These are phyloP conservation scores for Sphenodon punctatus DNA, from an alignment of 2,797 vertebrate genomes.

Conservation along the genomic window DNA sequence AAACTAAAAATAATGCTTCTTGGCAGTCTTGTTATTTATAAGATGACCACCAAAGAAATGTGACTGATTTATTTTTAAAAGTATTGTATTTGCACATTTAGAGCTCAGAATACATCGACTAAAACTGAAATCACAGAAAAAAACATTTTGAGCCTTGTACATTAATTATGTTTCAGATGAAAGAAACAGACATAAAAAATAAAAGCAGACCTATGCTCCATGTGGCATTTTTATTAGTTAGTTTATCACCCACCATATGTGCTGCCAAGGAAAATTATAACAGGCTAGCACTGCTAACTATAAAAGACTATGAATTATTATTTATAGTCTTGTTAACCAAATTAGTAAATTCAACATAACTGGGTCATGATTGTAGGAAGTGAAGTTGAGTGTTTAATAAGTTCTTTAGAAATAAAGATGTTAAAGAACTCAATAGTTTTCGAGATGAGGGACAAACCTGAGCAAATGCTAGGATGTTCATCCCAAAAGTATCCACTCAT, in stretches of 20 bases:
- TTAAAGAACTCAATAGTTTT: not conserved
- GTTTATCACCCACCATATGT: constrained; percentile 71
- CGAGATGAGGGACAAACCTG: not conserved
- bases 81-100: not conserved
- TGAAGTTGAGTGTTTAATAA: not conserved
- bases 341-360: constrained; percentile 55
- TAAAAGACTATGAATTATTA: constrained; percentile 64
- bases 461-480: not conserved
- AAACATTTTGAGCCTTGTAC: constrained; percentile 44
- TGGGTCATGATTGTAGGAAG: constrained; percentile 10
- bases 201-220: constrained; percentile 59
- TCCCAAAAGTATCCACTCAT: not conserved
- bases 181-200: constrained; percentile 64
- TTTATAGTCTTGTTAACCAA: constrained; percentile 69
- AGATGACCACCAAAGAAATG: not conserved
- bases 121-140: constrained; percentile 28
- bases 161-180: constrained; percentile 67
- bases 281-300: constrained; percentile 41
- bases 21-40: not conserved
- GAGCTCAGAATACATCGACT: constrained; percentile 19
- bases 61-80: not conserved
- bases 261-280: constrained; percentile 68
- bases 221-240: constrained; percentile 69
- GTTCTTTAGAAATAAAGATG: not conserved
- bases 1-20: not conserved